A percentile compares a stretch with the other conserved stretches of the same genome.
Conservation (phyloP, 2,888 invertebrate species). For the Phengaris arion region DNA sequence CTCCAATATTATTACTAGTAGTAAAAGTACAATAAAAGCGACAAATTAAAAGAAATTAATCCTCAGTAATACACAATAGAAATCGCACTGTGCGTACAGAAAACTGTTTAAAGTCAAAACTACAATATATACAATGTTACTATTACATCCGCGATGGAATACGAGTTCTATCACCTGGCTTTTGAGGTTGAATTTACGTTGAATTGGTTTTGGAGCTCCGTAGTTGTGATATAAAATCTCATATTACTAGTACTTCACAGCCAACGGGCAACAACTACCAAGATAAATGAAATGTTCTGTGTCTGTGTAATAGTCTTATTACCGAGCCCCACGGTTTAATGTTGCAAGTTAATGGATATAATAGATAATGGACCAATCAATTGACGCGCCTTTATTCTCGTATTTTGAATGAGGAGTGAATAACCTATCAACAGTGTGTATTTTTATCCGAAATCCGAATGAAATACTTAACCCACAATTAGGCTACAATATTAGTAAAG, state of each 20-base stretch:
- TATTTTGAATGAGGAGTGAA: too few relatives aligned
- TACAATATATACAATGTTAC: not conserved
- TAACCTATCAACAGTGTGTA: too few relatives aligned
- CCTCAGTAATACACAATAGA: not conserved
- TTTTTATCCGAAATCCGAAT: too few relatives aligned
- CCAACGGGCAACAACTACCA: too few relatives aligned
- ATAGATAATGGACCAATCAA: too few relatives aligned
- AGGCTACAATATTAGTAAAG: too few relatives aligned
- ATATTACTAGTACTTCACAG: not conserved
- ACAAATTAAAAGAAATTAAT: conserved; percentile 25
- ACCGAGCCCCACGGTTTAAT: too few relatives aligned
- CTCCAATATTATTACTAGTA: not conserved
- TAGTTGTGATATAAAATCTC: conserved; percentile 37
- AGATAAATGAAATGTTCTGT: too few relatives aligned
- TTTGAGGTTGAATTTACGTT: not conserved
- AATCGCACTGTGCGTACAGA: not conserved
- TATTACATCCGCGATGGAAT: not conserved
- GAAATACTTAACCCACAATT: too few relatives aligned
- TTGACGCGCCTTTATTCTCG: too few relatives aligned
- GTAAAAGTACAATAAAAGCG: not conserved
- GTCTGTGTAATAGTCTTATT: too few relatives aligned
- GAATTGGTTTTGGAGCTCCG: not conserved
- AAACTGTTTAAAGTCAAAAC: not conserved
- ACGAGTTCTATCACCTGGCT: not conserved
- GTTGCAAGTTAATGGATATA: too few relatives aligned